These are phyloP conservation scores for Apeira syringaria DNA, from an alignment of 2,888 invertebrate genomes.

Conservation along the genomic window DNA sequence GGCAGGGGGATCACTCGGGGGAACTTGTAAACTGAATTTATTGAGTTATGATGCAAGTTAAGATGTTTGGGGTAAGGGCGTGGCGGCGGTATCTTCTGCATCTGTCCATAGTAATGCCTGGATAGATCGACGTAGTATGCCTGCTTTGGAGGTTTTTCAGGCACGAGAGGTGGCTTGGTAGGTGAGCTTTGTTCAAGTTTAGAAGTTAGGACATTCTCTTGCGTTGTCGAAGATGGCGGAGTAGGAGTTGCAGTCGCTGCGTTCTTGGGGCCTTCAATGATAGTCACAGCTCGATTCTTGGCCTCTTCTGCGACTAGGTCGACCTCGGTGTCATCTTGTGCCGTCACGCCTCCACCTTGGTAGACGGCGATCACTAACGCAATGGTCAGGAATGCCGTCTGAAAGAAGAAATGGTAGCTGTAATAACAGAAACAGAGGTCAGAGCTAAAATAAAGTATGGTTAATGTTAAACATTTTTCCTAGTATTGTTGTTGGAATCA, in stretches of 20 bases:
- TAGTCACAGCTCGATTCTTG: slow-evolving; percentile 57
- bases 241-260: slow-evolving; percentile 40
- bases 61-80: slow-evolving; percentile 53
- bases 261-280: slow-evolving; percentile 60
- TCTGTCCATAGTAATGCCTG: slow-evolving; percentile 48
- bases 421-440: slow-evolving; percentile 11
- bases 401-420: slow-evolving; percentile 40
- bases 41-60: slow-evolving; percentile 41
- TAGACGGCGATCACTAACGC: slow-evolving; percentile 74
- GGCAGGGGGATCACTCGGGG: slow-evolving; percentile 62
- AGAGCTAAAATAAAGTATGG: too few species aligned
- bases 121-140: slow-evolving; percentile 47
- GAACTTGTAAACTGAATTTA: slow-evolving; percentile 62
- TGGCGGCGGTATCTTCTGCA: slow-evolving; percentile 47
- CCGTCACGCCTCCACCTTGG: slow-evolving; percentile 61
- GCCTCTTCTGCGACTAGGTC: slow-evolving; percentile 72
- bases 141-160: slow-evolving; percentile 47
- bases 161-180: slow-evolving; percentile 63
- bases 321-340: slow-evolving; percentile 49
- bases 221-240: slow-evolving; percentile 28
- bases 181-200: slow-evolving; percentile 56
- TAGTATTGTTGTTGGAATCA: too few species aligned
- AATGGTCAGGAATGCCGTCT: slow-evolving; percentile 78
- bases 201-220: slow-evolving; percentile 42
- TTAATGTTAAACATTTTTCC: too few species aligned